Evolutionary conservation across 2,888 invertebrate species (phyloP), one percentile per base, ranked within the genome.

Genomic region (Lepidochrysops patricia): DNA sequence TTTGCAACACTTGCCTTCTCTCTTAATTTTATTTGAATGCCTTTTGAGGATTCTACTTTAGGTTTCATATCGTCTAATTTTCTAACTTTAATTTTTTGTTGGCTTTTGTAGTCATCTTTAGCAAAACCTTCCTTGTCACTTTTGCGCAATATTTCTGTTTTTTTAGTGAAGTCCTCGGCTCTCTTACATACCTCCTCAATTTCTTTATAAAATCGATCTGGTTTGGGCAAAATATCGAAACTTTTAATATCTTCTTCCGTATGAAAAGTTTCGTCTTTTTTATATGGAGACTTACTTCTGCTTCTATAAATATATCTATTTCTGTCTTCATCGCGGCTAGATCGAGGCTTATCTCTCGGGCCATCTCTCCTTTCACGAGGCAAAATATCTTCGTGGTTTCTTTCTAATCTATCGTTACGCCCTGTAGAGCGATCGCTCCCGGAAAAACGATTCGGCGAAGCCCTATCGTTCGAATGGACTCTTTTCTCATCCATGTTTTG

Each of bases 161-260:
- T 81, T 62, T 81, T 81, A 6, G 77, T 76, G 58, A 84, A 79
- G 57, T 80, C 80, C n/a, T 77, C 70, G 2, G 84, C 76, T 58
- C 81, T 72, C 57, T 80, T 76, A 66, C 82, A 84, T 5, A 85
- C 77, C 35, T 82, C 81, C 61, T 84, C 80, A 50, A 85, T 77
- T 65, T 84, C 84, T 64, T 77, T 79, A 52, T 86, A 77, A 29
- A 80, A 71, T 15, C 66, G 63, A 13, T 68, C 62, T 56, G 65
- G 66, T 43, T 67, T 68, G 23, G 62, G 54, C 34, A 68, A 50
- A 34, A 68, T 66, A 26, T 65, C 65, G 48, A 65, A 63, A 57
- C 66, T 63, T 58, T 61, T 64, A 9, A 29, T 13, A 12, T 59
- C 63, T 50, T 64, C 61, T 19, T 64, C 64, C 29, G 57, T 63